These are phyloP conservation scores for Spilosoma lubricipeda DNA, from an alignment of 2,888 invertebrate genomes.

Conservation along the genomic window DNA sequence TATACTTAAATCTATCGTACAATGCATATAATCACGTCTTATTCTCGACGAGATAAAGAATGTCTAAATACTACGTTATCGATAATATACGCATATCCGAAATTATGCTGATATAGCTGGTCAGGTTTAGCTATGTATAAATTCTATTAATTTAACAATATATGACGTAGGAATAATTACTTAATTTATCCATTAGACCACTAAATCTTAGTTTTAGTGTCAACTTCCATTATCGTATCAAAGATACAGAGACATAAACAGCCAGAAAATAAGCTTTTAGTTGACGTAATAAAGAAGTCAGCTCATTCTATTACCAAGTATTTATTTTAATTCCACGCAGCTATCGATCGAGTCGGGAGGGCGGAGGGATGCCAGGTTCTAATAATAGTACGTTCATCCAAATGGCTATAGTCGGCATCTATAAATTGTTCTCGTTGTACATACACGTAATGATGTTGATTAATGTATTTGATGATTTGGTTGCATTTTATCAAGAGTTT, in stretches of 20 bases:
- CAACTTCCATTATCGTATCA: not conserved
- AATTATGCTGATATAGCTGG: too few species aligned
- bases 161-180: too few species aligned
- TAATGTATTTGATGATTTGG: not conserved
- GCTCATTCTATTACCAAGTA: constrained; percentile 1
- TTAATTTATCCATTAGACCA: too few species aligned
- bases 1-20: too few species aligned
- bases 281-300: not conserved
- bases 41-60: too few species aligned
- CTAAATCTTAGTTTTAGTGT: too few species aligned
- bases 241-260: too few species aligned
- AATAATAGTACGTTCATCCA: constrained; percentile 9
- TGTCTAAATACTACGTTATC: too few species aligned
- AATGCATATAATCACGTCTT: too few species aligned
- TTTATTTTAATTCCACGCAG: constrained; percentile 2
- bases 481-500: not conserved
- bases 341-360: constrained; percentile 4
- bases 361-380: not conserved
- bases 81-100: too few species aligned
- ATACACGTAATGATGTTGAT: not conserved
- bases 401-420: not conserved
- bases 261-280: not conserved
- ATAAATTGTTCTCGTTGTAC: not conserved
- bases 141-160: too few species aligned
- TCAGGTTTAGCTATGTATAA: too few species aligned